phyloP scores from a whole-genome alignment of 1,140 invertebrate genomes.

The Aphelenchoides avenae region DNA sequence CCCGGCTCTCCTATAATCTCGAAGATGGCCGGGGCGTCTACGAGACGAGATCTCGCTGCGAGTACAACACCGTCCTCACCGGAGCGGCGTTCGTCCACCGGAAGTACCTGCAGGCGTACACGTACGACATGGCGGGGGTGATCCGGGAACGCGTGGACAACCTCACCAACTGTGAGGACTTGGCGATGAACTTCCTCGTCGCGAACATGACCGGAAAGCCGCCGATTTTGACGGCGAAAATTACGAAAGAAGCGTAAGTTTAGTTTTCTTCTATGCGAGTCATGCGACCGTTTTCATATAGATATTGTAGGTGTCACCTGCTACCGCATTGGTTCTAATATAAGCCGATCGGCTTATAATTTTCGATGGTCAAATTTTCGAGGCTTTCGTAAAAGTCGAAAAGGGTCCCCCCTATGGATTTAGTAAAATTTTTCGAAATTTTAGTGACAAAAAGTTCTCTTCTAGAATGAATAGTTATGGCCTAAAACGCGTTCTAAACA shows the following conservation, averaged over 20 bases:
- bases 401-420: too few species aligned
- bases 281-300: too few species aligned
- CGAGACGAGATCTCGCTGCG: conserved; percentile 5
- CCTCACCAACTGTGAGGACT: conserved; percentile 74
- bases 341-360: too few species aligned
- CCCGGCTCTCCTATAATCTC: conserved; percentile 18
- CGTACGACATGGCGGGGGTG: conserved; percentile 80
- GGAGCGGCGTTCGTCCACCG: conserved; percentile 32
- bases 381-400: too few species aligned
- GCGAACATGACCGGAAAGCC: conserved; percentile 63
- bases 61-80: conserved; percentile 36
- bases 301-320: too few species aligned
- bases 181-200: conserved; percentile 38
- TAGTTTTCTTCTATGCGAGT: conserved; percentile 12
- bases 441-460: too few species aligned
- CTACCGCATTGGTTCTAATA: too few species aligned
- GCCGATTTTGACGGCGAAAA: conserved; percentile 78
- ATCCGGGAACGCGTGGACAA: conserved; percentile 94
- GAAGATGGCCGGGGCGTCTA: conserved; percentile 18
- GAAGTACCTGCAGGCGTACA: conserved; percentile 67
- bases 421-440: too few species aligned
- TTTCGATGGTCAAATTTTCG: too few species aligned
- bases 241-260: conserved; percentile 41
- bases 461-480: too few species aligned
- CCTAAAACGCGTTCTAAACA: too few species aligned